These are phyloP conservation scores for Drosophila burlai DNA, from an alignment of 1,140 invertebrate species.

Conservation along the genomic window DNA sequence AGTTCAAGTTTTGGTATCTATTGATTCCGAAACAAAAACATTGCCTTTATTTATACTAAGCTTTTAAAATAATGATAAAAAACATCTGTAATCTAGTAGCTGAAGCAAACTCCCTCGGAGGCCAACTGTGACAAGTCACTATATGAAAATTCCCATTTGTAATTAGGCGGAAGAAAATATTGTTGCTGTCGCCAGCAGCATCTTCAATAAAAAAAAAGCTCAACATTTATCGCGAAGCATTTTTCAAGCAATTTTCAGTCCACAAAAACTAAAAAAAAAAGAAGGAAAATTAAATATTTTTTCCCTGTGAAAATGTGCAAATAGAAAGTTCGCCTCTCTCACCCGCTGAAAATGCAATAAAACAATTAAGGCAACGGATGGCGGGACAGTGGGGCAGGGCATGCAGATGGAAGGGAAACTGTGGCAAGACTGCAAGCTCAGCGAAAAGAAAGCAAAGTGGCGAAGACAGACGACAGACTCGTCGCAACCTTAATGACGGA, in stretches of 20 bases:
- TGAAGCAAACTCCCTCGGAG: not conserved
- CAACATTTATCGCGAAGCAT: slow-evolving; percentile 20
- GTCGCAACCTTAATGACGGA: slow-evolving; percentile 43
- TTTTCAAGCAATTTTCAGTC: slow-evolving; percentile 22
- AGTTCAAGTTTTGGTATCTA: not conserved
- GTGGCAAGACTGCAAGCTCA: slow-evolving; percentile 46
- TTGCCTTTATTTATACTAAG: no score
- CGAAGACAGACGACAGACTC: not conserved
- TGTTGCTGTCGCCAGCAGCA: slow-evolving; percentile 10
- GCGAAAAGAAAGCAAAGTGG: slow-evolving; percentile 43
- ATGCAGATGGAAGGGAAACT: slow-evolving; percentile 35
- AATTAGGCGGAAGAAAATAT: slow-evolving; percentile 39
- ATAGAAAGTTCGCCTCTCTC: slow-evolving; percentile 59
- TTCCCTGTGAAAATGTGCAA: slow-evolving; percentile 62
- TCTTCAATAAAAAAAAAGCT: slow-evolving; percentile 15
- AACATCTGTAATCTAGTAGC: not conserved
- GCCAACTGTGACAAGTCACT: slow-evolving; percentile 7
- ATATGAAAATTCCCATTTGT: slow-evolving; percentile 10
- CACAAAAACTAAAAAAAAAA: slow-evolving; percentile 12
- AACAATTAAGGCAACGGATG: slow-evolving; percentile 65
- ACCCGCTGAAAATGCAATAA: slow-evolving; percentile 46
- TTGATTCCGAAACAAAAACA: not conserved
- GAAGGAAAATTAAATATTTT: slow-evolving; percentile 48
- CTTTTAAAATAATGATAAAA: not conserved
- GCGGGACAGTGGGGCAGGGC: slow-evolving; percentile 3